Evolutionary conservation across 2,113 vertebrate genomes (phyloP), one percentile per base, ranked within the genome.

Genomic region (Gymnobelideus leadbeateri): DNA sequence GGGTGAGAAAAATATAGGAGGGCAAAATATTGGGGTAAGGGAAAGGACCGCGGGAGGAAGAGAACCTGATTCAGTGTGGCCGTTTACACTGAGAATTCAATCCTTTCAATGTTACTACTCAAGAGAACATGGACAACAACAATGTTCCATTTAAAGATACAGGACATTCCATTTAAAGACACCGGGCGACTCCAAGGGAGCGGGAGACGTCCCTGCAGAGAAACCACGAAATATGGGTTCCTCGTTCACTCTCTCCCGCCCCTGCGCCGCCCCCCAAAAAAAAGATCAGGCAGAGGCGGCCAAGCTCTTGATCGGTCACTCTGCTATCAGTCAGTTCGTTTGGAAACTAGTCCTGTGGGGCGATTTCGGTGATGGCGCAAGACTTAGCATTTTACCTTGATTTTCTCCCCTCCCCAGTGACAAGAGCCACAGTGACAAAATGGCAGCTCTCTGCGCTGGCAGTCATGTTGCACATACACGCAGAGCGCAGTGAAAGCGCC

Each of bases 401-500:
- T 84, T 84, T 51, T 54, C 54, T 21, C 50, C 94, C 89, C 92
- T 96, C 93, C 37, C 24, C 90, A 47, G 97, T 95, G 97, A 97
- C 97, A 96, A 97, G 96, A 97, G 96, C 98, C 96, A 95, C 95
- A 93, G 97, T 95, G 98, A 98, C 98, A 98, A 98, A 98, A 98
- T 98, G 98, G 98, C 98, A 98, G 98, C 98, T 97, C 94, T 92
- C 96, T 95, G 93, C 94, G 92, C 97, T 92, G 96, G 68, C 98
- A 93, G 98, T 95, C 97, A 97, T 97, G 98, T 97, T 97, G 94
- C 92, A 97, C 96, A 94, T 93, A 96, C 97, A 92, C 96, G 57
- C 96, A 57, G 90, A 43, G 50, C 21, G 46, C 54, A 19, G 24
- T 43, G 68, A 84, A 84, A 43, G 68, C 68, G 25, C 37, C 52